A percentile compares a stretch with the other conserved stretches of the same genome.
phyloP scores from a whole-genome alignment of 1,140 invertebrate species.

The Trissolcus basalis region DNA sequence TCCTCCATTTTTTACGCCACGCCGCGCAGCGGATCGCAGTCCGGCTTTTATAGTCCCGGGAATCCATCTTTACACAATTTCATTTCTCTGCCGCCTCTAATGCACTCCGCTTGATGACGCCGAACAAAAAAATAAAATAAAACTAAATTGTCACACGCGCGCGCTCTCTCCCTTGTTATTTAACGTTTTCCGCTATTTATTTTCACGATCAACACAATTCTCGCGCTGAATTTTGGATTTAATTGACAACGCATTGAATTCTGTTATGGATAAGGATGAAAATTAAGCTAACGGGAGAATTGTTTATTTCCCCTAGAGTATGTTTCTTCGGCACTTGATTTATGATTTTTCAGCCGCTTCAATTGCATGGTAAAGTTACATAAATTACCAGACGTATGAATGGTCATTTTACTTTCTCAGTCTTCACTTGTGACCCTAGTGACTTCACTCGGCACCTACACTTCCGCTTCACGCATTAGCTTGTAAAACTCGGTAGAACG shows the following conservation, averaged over 20 bases:
- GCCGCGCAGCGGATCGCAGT: slow-evolving; percentile 29
- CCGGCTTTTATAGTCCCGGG: slow-evolving; percentile 19
- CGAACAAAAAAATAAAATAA: no score
- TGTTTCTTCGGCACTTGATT: not conserved
- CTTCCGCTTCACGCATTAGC: slow-evolving; percentile 38
- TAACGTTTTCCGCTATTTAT: no score
- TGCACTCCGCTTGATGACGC: no score
- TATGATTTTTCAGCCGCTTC: not conserved
- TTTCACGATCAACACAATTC: no score
- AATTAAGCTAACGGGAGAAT: no score
- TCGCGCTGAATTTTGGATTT: no score
- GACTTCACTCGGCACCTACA: slow-evolving; percentile 34
- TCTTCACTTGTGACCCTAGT: slow-evolving; percentile 24
- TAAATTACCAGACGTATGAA: slow-evolving; percentile 19
- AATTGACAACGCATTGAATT: no score
- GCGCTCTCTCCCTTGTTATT: no score
- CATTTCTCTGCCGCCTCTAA: not conserved
- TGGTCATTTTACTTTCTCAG: slow-evolving; percentile 23
- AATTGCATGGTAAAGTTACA: slow-evolving; percentile 16
- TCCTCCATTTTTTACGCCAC: slow-evolving; percentile 46
- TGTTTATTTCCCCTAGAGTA: no score
- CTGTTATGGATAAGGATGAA: no score
- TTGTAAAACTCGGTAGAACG: slow-evolving; percentile 14
- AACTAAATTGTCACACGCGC: no score
- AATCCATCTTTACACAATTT: slow-evolving; percentile 31